Base-by-base conservation (phyloP, 2,113 vertebrate species). In the Phyllostomus hastatus region DNA sequence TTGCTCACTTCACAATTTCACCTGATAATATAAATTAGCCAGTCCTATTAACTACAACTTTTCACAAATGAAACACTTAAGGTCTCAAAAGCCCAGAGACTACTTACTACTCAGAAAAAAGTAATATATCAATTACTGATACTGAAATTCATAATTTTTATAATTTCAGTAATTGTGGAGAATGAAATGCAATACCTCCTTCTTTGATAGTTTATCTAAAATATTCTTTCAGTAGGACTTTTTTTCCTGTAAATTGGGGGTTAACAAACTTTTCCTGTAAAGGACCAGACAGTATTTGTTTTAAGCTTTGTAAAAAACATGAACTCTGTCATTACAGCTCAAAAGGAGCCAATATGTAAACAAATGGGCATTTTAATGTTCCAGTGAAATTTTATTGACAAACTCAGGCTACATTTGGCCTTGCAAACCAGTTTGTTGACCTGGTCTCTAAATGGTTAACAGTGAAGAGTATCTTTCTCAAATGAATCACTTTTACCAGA, bases 301-400 rank as follows among this genome's bases (percentile, higher is more conserved):
- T 66, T n/a, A 67, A 16, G 17, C 69, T 92, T 67, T 92, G 15
- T 69, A 48, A 69, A 33, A 26, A 50, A 48, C 7, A 94, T 10
- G 6, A 57, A 20, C 67, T 89, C 50, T 91, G 15, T 16, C 50
- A 78, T 46, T 70, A 52, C 8, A n/a, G 33, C 3, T 92, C 75
- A 85, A 95, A 79, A 92, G 81, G 7, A 90, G 41, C 11, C 24
- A 67, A 50, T 64, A 61, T 20, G 2, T 64, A 82, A 95, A 75
- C 24, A 9, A 67, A 72, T 28, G 11, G 72, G 14, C 4, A 57
- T 54, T 57, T 79, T 10, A 38, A 16, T 41, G 35, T 54, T 87
- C 38, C 48, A 94, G 66, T 78, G 70, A 90, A 95, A 89, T 66
- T 90, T 91, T 54, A 93, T 43, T 95, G 72, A 94, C 26, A 92